These are phyloP conservation scores for Nansenia antarctica DNA, from an alignment of 2,113 vertebrate genomes.

Conservation along the genomic window DNA sequence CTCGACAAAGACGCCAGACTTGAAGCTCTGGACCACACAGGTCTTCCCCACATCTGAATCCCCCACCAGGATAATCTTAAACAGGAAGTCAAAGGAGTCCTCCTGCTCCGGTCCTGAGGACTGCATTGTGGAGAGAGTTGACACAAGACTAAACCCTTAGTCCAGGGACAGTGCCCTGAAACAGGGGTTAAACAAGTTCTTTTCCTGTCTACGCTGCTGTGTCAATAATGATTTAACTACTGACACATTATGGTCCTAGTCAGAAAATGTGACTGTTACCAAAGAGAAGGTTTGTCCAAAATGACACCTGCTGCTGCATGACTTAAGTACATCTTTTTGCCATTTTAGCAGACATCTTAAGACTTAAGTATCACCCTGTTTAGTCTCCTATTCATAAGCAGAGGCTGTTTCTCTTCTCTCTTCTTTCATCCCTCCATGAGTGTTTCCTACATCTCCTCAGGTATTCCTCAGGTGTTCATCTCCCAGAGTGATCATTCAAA, in stretches of 20 bases:
- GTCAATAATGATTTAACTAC: slow-evolving; percentile 52
- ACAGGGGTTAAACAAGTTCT: slow-evolving; percentile 42
- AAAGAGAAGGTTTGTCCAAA: background rate
- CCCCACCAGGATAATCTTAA: slow-evolving; percentile 94
- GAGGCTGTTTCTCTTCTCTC: background rate
- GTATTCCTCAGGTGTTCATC: background rate
- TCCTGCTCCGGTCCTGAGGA: slow-evolving; percentile 72
- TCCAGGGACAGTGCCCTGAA: slow-evolving; percentile 19
- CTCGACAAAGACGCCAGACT: slow-evolving; percentile 84
- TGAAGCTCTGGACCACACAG: slow-evolving; percentile 92
- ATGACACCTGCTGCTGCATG: no score
- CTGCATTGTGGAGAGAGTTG: slow-evolving; percentile 71
- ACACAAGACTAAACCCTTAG: slow-evolving; percentile 20
- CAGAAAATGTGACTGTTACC: background rate
- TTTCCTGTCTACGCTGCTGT: slow-evolving; percentile 21
- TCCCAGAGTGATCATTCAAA: background rate
- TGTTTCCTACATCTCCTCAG: background rate
- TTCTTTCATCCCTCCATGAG: background rate
- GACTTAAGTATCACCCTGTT: no score
- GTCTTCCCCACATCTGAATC: slow-evolving; percentile 97
- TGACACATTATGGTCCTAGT: slow-evolving; percentile 24
- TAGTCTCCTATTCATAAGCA: no score
- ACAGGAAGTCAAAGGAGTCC: slow-evolving; percentile 90
- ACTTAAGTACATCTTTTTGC: no score
- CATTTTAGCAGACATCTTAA: no score